Evolutionary conservation across 64 coral and sea anemone genomes (phyloP), one percentile per base, ranked within the genome.

Genomic region (Exaiptasia diaphana): DNA sequence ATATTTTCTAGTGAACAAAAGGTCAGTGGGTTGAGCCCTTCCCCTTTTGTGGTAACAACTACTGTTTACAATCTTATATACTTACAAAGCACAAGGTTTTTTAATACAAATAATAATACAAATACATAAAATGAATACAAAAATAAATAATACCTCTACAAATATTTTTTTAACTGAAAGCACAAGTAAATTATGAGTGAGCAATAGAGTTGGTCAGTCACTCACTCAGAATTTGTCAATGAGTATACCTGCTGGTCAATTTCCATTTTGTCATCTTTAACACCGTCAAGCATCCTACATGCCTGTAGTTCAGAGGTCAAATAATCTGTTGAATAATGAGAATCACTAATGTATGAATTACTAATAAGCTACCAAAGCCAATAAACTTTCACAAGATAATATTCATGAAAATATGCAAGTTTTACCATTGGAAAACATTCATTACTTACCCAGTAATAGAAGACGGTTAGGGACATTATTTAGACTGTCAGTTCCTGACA

Each of bases 221-320:
- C n/a, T n/a, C n/a, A n/a, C n/a, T n/a, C n/a, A n/a, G n/a, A n/a
- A n/a, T n/a, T n/a, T n/a, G n/a, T n/a, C n/a, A n/a, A n/a, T n/a
- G n/a, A n/a, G n/a, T 13, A 37, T 77, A 95, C 95, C 82, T 89
- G 74, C 25, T 91, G 59, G 79, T 99, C 95, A 38, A 93, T 87
- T 61, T 99, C 90, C 85, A 93, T 99, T 9, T 76, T 71, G 43
- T 93, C 95, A 3, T 88, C 85, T 52, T 81, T 73, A 26, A 59
- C 54, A 5, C 86, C 91, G 25, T 90, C 95, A 22, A 93, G 75
- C 24, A 99, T 99, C 59, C 75, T 79, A 37, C 86, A 45, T 26
- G 95, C 95, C 73, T 99, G 89, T n/a, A 99, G 79, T 52, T 99
- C 95, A 48, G 95, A 99, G 28, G 95, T 93, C 67, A 99, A 53